Conservation (phyloP, 2,797 vertebrate species). For the Nyctibius grandis region DNA sequence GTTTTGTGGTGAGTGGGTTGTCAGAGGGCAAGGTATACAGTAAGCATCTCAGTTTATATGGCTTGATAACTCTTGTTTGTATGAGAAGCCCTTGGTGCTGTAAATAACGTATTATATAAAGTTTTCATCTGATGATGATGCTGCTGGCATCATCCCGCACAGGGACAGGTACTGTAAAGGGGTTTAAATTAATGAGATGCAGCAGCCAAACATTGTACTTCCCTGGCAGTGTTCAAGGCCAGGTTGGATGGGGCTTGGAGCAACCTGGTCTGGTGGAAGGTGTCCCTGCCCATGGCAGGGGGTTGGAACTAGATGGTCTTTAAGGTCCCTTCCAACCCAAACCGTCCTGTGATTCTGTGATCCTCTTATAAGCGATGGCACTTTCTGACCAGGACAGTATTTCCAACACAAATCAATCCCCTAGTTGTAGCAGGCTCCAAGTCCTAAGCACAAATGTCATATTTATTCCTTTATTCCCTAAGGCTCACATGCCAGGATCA, state of each 20-base stretch:
- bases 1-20: background rate
- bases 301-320: too few species aligned
- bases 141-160: background rate
- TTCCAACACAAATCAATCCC: background rate
- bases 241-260: too few species aligned
- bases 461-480: background rate
- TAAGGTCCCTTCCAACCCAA: too few species aligned
- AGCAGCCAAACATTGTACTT: too few species aligned
- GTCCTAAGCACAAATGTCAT: background rate
- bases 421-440: background rate
- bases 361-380: background rate
- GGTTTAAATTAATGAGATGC: background rate
- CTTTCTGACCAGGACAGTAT: background rate
- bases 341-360: too few species aligned
- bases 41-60: accelerated
- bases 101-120: background rate
- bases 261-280: too few species aligned
- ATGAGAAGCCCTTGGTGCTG: background rate
- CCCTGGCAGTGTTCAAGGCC: too few species aligned
- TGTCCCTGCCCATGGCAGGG: too few species aligned
- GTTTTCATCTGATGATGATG: background rate
- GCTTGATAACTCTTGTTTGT: background rate
- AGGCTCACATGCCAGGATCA: background rate
- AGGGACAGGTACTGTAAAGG: background rate
- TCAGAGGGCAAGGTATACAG: accelerated